Percentiles rank a stretch among this genome's conserved stretches.
Conservation (phyloP, 2,113 vertebrate species). For the Eudorcas thomsonii region DNA sequence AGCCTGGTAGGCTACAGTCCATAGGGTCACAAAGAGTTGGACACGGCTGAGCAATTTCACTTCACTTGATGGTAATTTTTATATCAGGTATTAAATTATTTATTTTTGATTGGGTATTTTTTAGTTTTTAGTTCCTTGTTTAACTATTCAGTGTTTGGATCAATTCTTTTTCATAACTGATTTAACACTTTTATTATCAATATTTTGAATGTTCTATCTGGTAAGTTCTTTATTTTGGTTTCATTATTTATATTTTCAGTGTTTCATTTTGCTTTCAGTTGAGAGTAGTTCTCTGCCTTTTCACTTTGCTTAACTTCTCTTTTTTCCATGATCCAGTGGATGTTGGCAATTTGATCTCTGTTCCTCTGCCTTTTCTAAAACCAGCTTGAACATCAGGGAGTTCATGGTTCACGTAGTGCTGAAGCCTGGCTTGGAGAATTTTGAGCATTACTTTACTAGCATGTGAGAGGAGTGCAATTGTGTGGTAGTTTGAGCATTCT, state of each 20-base stretch:
- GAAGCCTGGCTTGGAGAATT: too few relatives aligned
- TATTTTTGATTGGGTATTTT: background rate
- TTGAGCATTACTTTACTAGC: too few relatives aligned
- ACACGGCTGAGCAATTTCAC: too few relatives aligned
- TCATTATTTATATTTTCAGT: background rate
- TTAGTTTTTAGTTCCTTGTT: background rate
- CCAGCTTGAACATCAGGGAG: too few relatives aligned
- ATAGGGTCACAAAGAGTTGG: too few relatives aligned
- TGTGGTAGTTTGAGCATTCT: too few relatives aligned
- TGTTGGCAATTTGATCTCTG: too few relatives aligned
- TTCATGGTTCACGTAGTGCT: too few relatives aligned
- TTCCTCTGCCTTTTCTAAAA: too few relatives aligned
- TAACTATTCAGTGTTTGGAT: background rate
- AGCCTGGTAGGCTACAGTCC: too few relatives aligned
- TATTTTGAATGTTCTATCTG: background rate
- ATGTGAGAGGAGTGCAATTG: too few relatives aligned
- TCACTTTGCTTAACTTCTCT: background rate
- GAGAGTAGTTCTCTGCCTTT: background rate
- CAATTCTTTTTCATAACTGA: background rate
- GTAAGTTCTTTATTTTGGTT: background rate
- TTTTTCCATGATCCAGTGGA: too few relatives aligned
- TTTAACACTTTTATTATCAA: background rate
- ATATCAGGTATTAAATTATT: background rate
- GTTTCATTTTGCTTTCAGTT: background rate
- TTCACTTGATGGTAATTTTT: background rate